Evolutionary conservation across 2,113 vertebrate genomes (phyloP), one percentile per base, ranked within the genome.

Genomic region (Neodon shergylaensis): DNA sequence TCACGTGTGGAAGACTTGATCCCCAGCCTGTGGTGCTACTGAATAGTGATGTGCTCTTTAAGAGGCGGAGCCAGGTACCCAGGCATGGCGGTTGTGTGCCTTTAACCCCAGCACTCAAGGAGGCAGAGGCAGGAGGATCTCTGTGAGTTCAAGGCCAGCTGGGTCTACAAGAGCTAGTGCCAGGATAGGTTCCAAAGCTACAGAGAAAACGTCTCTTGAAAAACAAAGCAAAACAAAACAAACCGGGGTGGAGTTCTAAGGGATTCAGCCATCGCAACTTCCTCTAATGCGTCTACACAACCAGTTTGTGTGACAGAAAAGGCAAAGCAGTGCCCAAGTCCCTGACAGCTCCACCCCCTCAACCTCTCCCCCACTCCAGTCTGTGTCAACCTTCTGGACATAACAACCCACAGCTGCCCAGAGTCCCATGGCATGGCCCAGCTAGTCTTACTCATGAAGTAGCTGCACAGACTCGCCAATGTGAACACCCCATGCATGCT

Each of bases 401-500:
- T 7, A 52, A 44, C 1, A 49, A 68, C 49, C 39, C 12, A 10
- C 24, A 63, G 78, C n/a, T 54, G 28, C 54, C 26, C 88, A 28
- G 76, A 49, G 42, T 28, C 42, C 7, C 6, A 16, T 13, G 54
- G 33, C 11, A 21, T 33, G 3, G 44, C 49, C n/a, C 49, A 58
- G 7, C 70, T 36, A 1, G 4, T 39, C 68, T 92, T 26, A 66
- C 58, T 54, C 79, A 7, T n/a, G 10, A 61, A 79, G 44, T 33
- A 76, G 36, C 36, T 70, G 70, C 42, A 76, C 9, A 58, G 7
- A 39, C 24, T 42, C 14, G 0, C 33, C 72, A 44, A n/a, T 33
- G 22, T 2, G 4, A 17, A 22, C 21, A 21, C 33, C 2, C 3
- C 28, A 17, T 10, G 1, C 44, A 1, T 44, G n/a, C 33, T 33